Conservation (phyloP, 2,113 vertebrate genomes). For the Microcebus murinus region DNA sequence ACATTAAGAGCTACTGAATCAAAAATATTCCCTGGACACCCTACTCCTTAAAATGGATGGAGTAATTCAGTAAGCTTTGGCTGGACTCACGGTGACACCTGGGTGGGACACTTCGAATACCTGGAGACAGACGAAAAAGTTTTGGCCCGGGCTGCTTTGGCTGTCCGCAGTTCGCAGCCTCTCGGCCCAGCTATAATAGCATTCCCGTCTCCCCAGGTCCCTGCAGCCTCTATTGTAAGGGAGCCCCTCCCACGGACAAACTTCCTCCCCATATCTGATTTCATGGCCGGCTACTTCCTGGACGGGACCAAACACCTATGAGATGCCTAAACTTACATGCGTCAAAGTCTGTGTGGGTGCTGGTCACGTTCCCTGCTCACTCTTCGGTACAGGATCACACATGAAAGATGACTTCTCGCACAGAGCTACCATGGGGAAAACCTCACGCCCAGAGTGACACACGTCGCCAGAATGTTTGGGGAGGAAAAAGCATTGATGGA, state of each 20-base stretch:
- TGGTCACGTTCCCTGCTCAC: background rate
- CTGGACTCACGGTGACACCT: background rate
- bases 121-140: background rate
- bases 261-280: conserved; percentile 66
- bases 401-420: background rate
- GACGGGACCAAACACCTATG: conserved; percentile 15
- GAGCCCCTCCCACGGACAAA: background rate
- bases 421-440: background rate
- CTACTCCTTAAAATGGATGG: background rate
- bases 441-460: background rate
- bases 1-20: background rate
- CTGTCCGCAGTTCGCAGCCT: background rate
- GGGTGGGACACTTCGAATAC: background rate
- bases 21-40: background rate
- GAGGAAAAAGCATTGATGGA: background rate
- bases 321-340: background rate
- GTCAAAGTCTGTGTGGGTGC: background rate
- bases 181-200: background rate
- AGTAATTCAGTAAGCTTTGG: background rate
- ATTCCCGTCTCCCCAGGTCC: background rate
- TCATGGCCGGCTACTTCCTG: conserved; percentile 60
- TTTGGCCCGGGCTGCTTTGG: background rate
- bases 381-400: background rate
- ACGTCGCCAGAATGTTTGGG: background rate
- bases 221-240: background rate